A percentile compares a stretch with the other conserved stretches of the same genome.
Conservation (phyloP, 37 sponge, comb jelly and placozoan species). For the Mnemiopsis leidyi region DNA sequence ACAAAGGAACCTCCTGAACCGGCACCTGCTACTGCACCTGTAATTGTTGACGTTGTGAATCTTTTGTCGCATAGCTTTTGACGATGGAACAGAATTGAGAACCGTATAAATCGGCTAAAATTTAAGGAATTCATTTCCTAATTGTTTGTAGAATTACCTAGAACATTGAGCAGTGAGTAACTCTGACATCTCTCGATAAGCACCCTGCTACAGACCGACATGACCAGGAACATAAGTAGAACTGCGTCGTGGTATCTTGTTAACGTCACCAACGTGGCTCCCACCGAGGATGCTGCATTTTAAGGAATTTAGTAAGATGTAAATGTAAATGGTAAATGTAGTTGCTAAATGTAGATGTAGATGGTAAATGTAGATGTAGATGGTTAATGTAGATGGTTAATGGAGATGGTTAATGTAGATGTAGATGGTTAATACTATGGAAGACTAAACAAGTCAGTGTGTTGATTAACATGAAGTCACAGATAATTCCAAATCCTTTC, state of each 20-base stretch:
- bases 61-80: no score
- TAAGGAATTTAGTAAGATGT: no score
- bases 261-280: not conserved
- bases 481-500: no score
- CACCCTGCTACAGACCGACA: not conserved
- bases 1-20: not conserved
- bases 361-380: not conserved
- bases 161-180: not conserved
- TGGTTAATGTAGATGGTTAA: not conserved
- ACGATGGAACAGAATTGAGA: no score
- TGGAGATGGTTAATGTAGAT: not conserved
- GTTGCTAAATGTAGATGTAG: not conserved
- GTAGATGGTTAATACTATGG: not conserved
- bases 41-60: not conserved
- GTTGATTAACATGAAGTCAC: no score
- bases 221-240: not conserved
- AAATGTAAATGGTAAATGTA: not conserved
- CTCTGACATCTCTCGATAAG: not conserved
- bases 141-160: no score
- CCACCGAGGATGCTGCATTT: not conserved
- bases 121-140: no score
- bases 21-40: not conserved
- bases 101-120: no score
- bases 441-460: not conserved
- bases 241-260: not conserved